Evolutionary conservation across 2,888 invertebrate genomes (phyloP).

Genomic region (Pyrrhia umbra): DNA sequence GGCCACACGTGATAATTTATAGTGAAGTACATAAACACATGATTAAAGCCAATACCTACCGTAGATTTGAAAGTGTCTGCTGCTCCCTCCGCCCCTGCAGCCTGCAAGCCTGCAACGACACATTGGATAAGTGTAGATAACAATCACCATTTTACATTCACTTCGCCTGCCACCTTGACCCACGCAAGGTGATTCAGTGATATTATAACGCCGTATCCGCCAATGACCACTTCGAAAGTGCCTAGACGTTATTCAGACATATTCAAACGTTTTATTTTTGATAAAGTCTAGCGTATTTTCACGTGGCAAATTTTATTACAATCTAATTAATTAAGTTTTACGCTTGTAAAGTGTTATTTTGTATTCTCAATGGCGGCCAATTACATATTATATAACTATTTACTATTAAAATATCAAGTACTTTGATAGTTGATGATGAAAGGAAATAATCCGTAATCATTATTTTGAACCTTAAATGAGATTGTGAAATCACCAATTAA

Average conservation of each 20-base stretch:
- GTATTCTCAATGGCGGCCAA: too few species aligned
- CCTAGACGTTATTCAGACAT: constrained; percentile 76
- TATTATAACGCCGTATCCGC: constrained; percentile 83
- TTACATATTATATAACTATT: too few species aligned
- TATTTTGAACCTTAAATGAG: background rate
- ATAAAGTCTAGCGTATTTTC: constrained; percentile 46
- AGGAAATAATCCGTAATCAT: background rate
- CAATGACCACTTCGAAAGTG: constrained; percentile 86
- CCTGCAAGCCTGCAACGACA: constrained; percentile 53
- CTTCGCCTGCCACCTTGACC: constrained; percentile 85
- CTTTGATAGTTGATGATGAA: too few species aligned
- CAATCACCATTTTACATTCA: constrained; percentile 85
- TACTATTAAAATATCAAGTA: too few species aligned
- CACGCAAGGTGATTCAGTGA: constrained; percentile 88
- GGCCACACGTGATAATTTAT: constrained; percentile 34
- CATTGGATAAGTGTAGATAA: constrained; percentile 74
- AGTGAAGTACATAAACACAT: constrained; percentile 32
- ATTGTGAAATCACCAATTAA: background rate
- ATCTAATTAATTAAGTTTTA: constrained; percentile 39
- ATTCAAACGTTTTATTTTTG: constrained; percentile 66
- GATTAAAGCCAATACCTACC: constrained; percentile 22
- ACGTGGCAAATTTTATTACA: constrained; percentile 29
- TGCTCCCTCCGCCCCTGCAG: constrained; percentile 31
- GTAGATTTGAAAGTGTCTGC: constrained; percentile 64
- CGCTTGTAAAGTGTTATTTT: constrained; percentile 12